These are phyloP conservation scores for Sepioteuthis lessoniana DNA, from an alignment of 2,888 invertebrate species.

Conservation along the genomic window DNA sequence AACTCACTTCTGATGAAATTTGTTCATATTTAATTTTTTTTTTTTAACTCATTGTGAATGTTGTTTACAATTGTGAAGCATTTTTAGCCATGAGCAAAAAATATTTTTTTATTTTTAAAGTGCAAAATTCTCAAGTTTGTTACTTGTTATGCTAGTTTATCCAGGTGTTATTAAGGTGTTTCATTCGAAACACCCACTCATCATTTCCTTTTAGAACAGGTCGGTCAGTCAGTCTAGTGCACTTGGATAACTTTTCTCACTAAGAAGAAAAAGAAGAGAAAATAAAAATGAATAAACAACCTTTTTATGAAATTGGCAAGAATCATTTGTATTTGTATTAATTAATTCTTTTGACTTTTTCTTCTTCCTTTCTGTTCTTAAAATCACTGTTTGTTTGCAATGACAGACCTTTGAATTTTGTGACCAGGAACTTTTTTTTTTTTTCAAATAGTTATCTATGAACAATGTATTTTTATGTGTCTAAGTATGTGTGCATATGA, in stretches of 20 bases:
- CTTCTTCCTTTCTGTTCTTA: neutral
- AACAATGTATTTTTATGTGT: no score
- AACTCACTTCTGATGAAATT: no score
- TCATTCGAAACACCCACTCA: neutral
- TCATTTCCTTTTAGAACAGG: neutral
- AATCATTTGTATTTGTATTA: neutral
- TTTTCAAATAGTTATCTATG: neutral
- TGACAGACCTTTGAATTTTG: neutral
- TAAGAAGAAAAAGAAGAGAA: neutral
- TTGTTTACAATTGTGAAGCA: no score
- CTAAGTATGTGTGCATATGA: no score
- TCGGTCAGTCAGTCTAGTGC: neutral
- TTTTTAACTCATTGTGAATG: no score
- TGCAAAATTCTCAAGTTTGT: neutral
- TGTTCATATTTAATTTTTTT: no score
- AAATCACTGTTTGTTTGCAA: no score
- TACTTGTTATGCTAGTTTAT: neutral
- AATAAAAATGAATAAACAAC: neutral
- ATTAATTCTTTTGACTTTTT: neutral
- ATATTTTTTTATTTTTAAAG: neutral
- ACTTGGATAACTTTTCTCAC: neutral
- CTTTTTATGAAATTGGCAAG: neutral
- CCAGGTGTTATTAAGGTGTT: neutral
- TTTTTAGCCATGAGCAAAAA: no score
- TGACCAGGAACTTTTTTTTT: neutral